These are phyloP conservation scores for Nomia melanderi DNA, from an alignment of 1,140 invertebrate species.

Conservation along the genomic window DNA sequence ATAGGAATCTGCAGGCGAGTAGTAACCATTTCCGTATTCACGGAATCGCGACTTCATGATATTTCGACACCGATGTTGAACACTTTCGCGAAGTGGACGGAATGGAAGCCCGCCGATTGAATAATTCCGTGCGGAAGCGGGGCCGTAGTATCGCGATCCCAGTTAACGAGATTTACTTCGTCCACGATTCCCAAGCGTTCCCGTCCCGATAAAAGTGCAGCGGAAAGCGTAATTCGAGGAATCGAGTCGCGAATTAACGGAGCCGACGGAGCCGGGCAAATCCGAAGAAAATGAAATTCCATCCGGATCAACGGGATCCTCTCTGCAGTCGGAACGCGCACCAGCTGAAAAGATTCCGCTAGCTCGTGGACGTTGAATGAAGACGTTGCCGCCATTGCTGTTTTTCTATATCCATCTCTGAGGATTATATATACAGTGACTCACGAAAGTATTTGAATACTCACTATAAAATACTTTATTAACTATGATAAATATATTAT, in stretches of 20 bases:
- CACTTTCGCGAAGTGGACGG: neutral
- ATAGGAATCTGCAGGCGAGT: too few species aligned
- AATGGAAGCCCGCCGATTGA: constrained; percentile 2
- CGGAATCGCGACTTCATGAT: neutral
- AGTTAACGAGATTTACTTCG: constrained; percentile 18
- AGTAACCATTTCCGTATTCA: neutral
- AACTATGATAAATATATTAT: too few species aligned
- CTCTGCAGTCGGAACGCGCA: neutral
- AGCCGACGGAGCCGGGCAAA: neutral
- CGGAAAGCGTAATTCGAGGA: constrained; percentile 20
- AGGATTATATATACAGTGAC: too few species aligned
- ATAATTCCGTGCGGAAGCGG: constrained; percentile 12
- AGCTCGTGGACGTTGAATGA: neutral
- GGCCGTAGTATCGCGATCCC: constrained; percentile 2
- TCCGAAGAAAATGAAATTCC: constrained; percentile 32
- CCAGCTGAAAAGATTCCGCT: neutral
- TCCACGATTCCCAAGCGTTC: constrained; percentile 15
- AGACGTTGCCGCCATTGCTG: neutral
- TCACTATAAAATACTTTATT: too few species aligned
- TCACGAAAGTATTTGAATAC: too few species aligned
- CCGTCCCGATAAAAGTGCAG: neutral
- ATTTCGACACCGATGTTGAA: neutral
- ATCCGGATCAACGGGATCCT: constrained; percentile 25
- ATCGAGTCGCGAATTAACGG: constrained; percentile 35
- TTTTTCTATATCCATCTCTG: neutral